Base-by-base conservation (phyloP, 2,797 vertebrate genomes). In the Neomorphus geoffroyi region DNA sequence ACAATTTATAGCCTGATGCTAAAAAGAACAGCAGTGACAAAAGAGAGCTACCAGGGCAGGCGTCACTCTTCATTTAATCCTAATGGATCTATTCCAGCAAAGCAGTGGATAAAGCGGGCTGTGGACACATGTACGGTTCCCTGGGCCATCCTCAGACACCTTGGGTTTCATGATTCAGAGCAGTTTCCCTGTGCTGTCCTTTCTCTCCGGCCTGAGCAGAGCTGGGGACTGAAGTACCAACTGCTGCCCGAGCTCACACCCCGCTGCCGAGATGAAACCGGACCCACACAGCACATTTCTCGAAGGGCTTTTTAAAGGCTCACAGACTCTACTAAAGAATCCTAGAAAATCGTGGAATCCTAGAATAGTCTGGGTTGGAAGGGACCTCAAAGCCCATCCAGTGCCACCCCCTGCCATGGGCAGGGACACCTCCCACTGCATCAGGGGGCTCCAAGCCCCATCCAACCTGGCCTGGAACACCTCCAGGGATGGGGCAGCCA, bases 211-310 rank as follows among this genome's bases (percentile, higher is more conserved):
- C 39, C 51, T 3, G 21, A 19, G 11, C 69, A 22, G 71, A 32
- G n/a, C 30, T 61, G 17, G 0, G 1, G 28, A 46, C 30, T 48
- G 51, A 11, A 22, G 43, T 24, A 24, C 28, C 73, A 66, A 45
- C 18, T 2, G 0, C 13, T 2, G 46, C 37, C 5, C 2, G 1
- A 28, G 62, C 57, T 37, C 66, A 23, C 26, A 17, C 10, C 30
- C n/a, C 3, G 0, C 62, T 18, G 18, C 54, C n/a, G 22, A 13
- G 71, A 32, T 2, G 28, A 46, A 28, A 43, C 28, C 2, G 2
- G 64, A 27, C 19, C 41, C 1, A 0, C 6, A 41, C 35, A 45
- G 65, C 28, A 60, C 54, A 16, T 6, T 41, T 16, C 71, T 51
- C 45, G 2, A 1, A 35, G 43, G 18, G 14, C 53, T 56, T 17